These are phyloP conservation scores for Melanotaenia trifasciata DNA, from an alignment of 2,797 vertebrate genomes.

Conservation along the genomic window DNA sequence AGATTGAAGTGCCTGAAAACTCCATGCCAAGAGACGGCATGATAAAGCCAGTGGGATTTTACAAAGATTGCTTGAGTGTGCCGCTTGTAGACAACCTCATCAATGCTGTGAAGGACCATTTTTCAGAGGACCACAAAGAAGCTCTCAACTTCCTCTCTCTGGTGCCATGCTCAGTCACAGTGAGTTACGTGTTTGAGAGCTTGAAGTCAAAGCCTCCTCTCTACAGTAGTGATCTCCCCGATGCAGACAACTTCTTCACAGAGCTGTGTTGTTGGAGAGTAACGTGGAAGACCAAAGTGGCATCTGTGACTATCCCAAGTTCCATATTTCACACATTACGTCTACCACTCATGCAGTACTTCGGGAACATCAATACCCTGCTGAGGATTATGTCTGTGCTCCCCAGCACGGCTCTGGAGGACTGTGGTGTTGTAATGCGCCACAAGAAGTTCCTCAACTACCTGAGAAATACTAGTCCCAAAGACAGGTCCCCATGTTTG, in stretches of 20 bases:
- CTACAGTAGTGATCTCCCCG: slow-evolving; percentile 85
- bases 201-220: slow-evolving; percentile 86
- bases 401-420: slow-evolving; percentile 85
- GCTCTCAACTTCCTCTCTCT: slow-evolving; percentile 86
- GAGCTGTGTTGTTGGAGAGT: slow-evolving; percentile 89
- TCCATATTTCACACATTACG: slow-evolving; percentile 86
- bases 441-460: slow-evolving; percentile 85
- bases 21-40: slow-evolving; percentile 77
- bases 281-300: slow-evolving; percentile 88
- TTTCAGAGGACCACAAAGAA: slow-evolving; percentile 88
- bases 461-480: slow-evolving; percentile 75
- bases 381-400: slow-evolving; percentile 87
- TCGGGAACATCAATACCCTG: slow-evolving; percentile 84
- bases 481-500: slow-evolving; percentile 79
- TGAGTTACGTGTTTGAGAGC: slow-evolving; percentile 87
- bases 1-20: slow-evolving; percentile 84
- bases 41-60: slow-evolving; percentile 82
- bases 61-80: slow-evolving; percentile 85
- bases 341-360: slow-evolving; percentile 87
- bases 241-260: slow-evolving; percentile 87
- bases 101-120: slow-evolving; percentile 86
- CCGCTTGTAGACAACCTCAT: slow-evolving; percentile 86
- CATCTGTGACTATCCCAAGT: slow-evolving; percentile 81
- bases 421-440: slow-evolving; percentile 82
- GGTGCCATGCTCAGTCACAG: slow-evolving; percentile 84